Base-by-base conservation (phyloP, 2,113 vertebrate genomes). In the Gymnogyps californianus region DNA sequence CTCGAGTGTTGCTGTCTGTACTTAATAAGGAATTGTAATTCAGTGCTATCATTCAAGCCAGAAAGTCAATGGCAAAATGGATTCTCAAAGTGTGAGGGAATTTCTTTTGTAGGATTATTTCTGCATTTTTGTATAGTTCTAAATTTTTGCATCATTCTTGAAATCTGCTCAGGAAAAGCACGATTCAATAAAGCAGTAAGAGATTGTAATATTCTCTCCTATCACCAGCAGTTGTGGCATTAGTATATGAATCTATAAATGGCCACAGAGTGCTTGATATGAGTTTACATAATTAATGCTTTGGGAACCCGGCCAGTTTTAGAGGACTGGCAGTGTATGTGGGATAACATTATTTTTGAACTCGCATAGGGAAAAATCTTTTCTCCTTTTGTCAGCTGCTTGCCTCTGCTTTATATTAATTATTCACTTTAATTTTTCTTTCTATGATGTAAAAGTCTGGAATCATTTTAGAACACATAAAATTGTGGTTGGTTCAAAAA, bases 221-320 rank as follows among this genome's bases (percentile, higher is more conserved):
- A 24, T 62, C 59, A 32, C 7, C 42, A 85, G n/a, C 47, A 87
- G 31, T 71, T 69, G 54, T 83, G 77, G 5, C 44, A 61, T 83
- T 88, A 70, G 19, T 90, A 79, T 76, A 51, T 79, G 55, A 62
- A 83, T 82, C 86, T 95, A 67, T 81, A 94, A 94, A 96, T 74
- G 82, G 83, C 31, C 67, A 67, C 72, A 83, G 47, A 89, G 38
- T 84, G 40, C 52, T 92, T 84, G 76, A 86, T 91, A n/a, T 38
- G 54, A 77, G 40, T 95, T 94, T 87, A 91, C 58, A 93, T 91
- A 96, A 87, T 95, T 96, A 89, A 91, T 94, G 9, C 20, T 76
- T 90, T 65, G 47, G 94, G 87, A 92, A 67, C 14, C 36, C n/a
- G 47, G 82, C 87, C 83, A 93, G 0, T 59, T 90, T 85, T 46